Percentiles rank a stretch among this genome's conserved stretches.
Evolutionary conservation across 2,888 invertebrate species (phyloP).

Genomic region (Dasypogon diadema): DNA sequence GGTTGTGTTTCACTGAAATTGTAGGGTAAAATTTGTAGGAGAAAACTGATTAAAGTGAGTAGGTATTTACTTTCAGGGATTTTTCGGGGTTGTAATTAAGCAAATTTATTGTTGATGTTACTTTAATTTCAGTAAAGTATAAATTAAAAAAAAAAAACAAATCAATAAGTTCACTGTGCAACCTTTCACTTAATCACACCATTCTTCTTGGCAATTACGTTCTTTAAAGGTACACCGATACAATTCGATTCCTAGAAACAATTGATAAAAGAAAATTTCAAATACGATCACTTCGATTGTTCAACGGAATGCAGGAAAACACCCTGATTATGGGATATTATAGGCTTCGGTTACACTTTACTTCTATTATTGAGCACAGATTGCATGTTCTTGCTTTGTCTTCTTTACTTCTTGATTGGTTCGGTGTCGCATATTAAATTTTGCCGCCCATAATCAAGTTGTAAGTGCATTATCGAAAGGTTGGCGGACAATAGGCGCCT

Average conservation of each 20-base stretch:
- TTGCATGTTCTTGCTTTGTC: constrained; percentile 6
- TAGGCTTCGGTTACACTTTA: not conserved
- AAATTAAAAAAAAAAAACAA: no score
- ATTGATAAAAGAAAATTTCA: constrained; percentile 17
- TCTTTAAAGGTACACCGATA: no score
- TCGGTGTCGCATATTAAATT: constrained; percentile 28
- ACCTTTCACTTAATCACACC: no score
- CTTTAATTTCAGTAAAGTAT: no score
- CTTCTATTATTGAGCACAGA: not conserved
- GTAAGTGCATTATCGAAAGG: not conserved
- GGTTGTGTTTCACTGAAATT: no score
- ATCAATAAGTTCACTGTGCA: no score
- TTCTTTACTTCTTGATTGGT: not conserved
- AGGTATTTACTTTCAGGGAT: no score
- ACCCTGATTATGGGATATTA: constrained; percentile 20
- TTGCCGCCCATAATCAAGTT: constrained; percentile 17
- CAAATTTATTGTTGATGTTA: no score
- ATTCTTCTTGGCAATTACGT: no score
- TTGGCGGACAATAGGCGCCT: not conserved
- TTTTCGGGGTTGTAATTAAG: no score
- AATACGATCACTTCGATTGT: not conserved
- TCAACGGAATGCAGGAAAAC: not conserved
- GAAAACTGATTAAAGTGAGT: no score
- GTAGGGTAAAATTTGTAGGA: no score
- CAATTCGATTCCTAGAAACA: constrained; percentile 22